Percentiles rank a stretch among this genome's conserved stretches.
These are phyloP conservation scores for Nematostella vectensis DNA, from an alignment of 92 coral and sea anemone species.

Conservation along the genomic window DNA sequence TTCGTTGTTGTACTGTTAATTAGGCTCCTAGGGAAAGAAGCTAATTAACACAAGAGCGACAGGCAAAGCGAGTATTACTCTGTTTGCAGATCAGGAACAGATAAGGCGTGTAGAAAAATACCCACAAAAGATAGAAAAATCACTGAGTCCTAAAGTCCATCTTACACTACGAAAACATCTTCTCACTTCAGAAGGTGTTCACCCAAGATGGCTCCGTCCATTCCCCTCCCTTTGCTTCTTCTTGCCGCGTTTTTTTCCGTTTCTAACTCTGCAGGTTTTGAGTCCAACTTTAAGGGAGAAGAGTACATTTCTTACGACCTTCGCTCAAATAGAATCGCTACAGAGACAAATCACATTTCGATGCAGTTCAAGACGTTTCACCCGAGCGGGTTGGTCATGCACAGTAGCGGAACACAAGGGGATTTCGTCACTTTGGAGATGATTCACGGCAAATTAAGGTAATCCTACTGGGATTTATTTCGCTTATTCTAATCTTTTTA, in stretches of 20 bases:
- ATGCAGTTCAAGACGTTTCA: conserved; percentile 73
- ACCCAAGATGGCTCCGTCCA: conserved; percentile 15
- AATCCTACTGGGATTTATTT: conserved; percentile 2
- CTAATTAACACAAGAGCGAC: conserved; percentile 17
- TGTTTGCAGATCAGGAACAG: conserved; percentile 13
- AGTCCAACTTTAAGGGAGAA: conserved; percentile 46
- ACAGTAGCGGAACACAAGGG: conserved; percentile 76
- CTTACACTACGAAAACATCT: neutral
- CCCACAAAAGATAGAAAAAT: conserved; percentile 3
- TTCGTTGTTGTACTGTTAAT: conserved; percentile 11
- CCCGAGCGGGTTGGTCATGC: conserved; percentile 67
- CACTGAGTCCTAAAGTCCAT: conserved; percentile 1
- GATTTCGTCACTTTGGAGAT: conserved; percentile 79
- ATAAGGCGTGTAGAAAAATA: conserved; percentile 3
- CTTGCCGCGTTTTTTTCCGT: too few relatives aligned
- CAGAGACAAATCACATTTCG: conserved; percentile 40
- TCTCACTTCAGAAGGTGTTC: conserved; percentile 8
- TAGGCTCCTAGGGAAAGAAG: conserved; percentile 14
- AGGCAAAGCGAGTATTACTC: conserved; percentile 3
- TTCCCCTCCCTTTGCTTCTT: conserved; percentile 7
- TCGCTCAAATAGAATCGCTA: conserved; percentile 39
- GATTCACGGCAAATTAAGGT: conserved; percentile 82
- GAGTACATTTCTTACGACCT: conserved; percentile 62
- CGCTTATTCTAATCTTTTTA: neutral
- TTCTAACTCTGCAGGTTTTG: too few relatives aligned